Evolutionary conservation across 2,797 vertebrate species (phyloP).

Genomic region (Enoplosus armatus): DNA sequence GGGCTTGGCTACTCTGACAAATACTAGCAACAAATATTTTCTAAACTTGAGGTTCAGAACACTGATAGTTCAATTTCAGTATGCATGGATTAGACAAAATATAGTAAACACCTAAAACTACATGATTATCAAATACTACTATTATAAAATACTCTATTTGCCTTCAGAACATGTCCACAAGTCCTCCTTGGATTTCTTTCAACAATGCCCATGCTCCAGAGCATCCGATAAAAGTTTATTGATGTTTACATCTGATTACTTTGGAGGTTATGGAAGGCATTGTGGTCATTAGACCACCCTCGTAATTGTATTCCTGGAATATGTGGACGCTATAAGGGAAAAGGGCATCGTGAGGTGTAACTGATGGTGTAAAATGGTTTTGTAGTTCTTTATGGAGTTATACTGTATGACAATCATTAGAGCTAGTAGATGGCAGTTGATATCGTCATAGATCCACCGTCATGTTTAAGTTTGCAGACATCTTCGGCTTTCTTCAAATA

Average conservation of each 20-base stretch:
- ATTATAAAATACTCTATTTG: conserved; percentile 23
- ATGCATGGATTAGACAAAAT: neutral
- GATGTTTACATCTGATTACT: conserved; percentile 63
- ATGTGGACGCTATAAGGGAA: conserved; percentile 31
- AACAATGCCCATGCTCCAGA: conserved; percentile 29
- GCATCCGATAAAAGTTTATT: conserved; percentile 56
- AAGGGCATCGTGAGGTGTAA: conserved; percentile 24
- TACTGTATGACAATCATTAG: neutral
- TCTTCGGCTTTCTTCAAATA: neutral
- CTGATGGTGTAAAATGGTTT: conserved; percentile 31
- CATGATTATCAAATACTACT: conserved; percentile 21
- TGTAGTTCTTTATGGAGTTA: conserved; percentile 2
- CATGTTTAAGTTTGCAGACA: conserved; percentile 10
- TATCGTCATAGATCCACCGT: neutral
- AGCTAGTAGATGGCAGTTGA: neutral
- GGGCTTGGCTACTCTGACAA: neutral
- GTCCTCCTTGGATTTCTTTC: conserved; percentile 13
- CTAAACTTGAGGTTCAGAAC: neutral
- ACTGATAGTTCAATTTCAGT: neutral
- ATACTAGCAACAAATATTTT: neutral
- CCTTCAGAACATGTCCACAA: conserved; percentile 8
- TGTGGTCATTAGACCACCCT: conserved; percentile 43
- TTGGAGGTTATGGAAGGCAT: conserved; percentile 45
- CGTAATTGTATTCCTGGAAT: conserved; percentile 58
- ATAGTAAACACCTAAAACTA: neutral